Conservation (phyloP, 2,113 vertebrate genomes). For the Carassius carassius region DNA sequence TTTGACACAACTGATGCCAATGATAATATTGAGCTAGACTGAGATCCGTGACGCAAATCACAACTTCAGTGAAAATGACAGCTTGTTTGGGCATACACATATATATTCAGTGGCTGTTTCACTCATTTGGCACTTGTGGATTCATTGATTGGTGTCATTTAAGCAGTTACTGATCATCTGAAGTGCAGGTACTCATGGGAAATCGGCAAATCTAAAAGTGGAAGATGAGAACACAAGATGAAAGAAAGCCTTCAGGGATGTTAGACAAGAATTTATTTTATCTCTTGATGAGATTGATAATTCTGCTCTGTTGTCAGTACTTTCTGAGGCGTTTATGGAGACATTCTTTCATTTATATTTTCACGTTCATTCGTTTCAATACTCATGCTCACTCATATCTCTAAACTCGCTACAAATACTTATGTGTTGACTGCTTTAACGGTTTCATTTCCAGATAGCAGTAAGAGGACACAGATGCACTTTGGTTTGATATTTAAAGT, state of each 20-base stretch:
- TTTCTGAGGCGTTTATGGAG: neutral
- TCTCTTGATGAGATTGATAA: conserved; percentile 27
- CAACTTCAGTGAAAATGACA: neutral
- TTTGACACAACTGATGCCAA: conserved; percentile 6
- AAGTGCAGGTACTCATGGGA: conserved; percentile 11
- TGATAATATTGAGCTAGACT: neutral
- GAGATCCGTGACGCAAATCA: neutral
- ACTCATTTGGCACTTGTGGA: neutral
- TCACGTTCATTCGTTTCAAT: neutral
- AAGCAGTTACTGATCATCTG: neutral
- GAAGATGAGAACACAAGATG: conserved; percentile 27
- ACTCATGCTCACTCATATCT: conserved; percentile 1
- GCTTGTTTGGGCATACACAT: neutral
- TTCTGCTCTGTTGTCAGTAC: neutral
- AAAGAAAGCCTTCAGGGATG: neutral
- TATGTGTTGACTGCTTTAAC: conserved; percentile 24
- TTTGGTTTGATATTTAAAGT: neutral
- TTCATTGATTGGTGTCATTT: conserved; percentile 13
- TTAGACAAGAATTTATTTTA: neutral
- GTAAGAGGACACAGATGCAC: neutral
- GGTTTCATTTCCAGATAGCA: conserved; percentile 59
- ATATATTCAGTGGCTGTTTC: neutral
- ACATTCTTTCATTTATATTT: neutral
- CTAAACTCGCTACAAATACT: neutral
- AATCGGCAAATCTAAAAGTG: conserved; percentile 7